A percentile compares a stretch with the other conserved stretches of the same genome.
phyloP scores from a whole-genome alignment of 2,797 vertebrate genomes.

The Perdix hodgsoniae region DNA sequence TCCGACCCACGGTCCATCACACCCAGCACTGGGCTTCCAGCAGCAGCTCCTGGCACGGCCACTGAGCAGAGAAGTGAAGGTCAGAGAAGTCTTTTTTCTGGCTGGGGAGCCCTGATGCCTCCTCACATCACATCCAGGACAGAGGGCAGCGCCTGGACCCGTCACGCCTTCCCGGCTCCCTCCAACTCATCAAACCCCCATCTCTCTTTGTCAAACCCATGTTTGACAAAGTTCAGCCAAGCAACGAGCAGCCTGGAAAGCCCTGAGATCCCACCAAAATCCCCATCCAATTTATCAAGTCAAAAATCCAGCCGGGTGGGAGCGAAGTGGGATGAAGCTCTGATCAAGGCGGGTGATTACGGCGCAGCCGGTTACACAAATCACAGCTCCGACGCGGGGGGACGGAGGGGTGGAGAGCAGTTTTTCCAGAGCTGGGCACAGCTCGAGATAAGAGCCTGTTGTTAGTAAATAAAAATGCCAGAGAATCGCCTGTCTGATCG shows the following conservation, averaged over 20 bases:
- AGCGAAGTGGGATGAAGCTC: slow-evolving; percentile 37
- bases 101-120: not conserved
- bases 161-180: not conserved
- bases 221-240: slow-evolving; percentile 50
- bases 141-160: accelerated
- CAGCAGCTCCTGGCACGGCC: not conserved
- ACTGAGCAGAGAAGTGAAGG: not conserved
- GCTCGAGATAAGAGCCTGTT: slow-evolving; percentile 24
- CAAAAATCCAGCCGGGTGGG: slow-evolving; percentile 42
- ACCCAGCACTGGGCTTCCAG: accelerated
- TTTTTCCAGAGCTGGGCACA: slow-evolving; percentile 15
- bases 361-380: not conserved
- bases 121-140: not conserved
- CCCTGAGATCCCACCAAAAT: not conserved
- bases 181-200: accelerated
- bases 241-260: slow-evolving; percentile 25
- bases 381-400: not conserved
- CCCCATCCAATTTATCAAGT: slow-evolving; percentile 61
- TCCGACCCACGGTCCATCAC: slow-evolving; percentile 2
- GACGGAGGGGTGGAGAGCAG: not conserved
- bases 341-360: slow-evolving; percentile 53
- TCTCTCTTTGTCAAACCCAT: not conserved
- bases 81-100: not conserved
- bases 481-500: not conserved
- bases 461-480: slow-evolving; percentile 54